Evolutionary conservation across 2,888 invertebrate genomes (phyloP).

Genomic region (Ptilodon capucinus): DNA sequence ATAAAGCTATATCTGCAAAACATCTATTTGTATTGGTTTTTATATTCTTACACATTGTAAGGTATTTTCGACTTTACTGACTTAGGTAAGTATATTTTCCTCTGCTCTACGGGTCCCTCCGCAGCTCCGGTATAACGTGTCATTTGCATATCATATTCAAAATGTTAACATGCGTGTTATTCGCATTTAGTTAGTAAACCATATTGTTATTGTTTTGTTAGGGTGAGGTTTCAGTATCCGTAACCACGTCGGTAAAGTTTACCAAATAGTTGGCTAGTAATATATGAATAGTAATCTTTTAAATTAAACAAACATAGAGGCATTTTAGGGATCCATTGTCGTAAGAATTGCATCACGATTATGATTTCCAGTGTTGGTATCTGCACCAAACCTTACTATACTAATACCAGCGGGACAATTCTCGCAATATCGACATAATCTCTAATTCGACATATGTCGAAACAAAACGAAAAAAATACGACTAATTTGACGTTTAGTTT

Average conservation of each 20-base stretch:
- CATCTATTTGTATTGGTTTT: not conserved
- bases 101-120: not conserved
- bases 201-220: conserved; percentile 8
- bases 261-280: no score
- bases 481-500: no score
- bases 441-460: no score
- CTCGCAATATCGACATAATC: no score
- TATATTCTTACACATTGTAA: not conserved
- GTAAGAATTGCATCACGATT: no score
- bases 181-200: conserved; percentile 13
- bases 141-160: conserved; percentile 16
- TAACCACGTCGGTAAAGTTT: not conserved
- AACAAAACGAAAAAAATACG: no score
- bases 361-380: no score
- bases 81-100: not conserved
- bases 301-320: no score
- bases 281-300: no score
- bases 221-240: not conserved
- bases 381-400: no score
- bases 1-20: not conserved
- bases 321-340: no score
- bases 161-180: conserved; percentile 26
- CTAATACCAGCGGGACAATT: no score
- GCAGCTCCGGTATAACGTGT: not conserved
- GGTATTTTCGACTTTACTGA: not conserved